phyloP scores from a whole-genome alignment of 2,797 vertebrate species.

The Hoplostethus atlanticus region DNA sequence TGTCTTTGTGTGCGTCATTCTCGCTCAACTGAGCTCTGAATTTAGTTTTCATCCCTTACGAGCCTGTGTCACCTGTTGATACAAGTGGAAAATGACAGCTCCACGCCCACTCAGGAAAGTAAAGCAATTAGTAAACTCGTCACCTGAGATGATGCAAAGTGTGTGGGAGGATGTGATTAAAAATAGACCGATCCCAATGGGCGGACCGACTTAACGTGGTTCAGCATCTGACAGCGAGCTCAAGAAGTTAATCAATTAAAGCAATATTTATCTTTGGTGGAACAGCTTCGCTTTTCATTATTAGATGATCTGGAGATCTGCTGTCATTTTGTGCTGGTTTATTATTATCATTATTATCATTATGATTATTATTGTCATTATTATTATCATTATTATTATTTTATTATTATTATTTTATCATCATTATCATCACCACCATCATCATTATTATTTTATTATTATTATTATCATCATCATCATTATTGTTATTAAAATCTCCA shows the following conservation, averaged over 20 bases:
- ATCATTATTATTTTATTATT: too few relatives aligned
- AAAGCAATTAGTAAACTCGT: slow-evolving; percentile 57
- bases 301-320: too few relatives aligned
- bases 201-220: slow-evolving; percentile 6
- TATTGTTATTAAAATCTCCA: too few relatives aligned
- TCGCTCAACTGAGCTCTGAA: slow-evolving; percentile 4
- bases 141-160: slow-evolving; percentile 29
- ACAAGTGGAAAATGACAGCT: slow-evolving; percentile 34
- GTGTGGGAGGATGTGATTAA: slow-evolving; percentile 32
- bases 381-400: too few relatives aligned
- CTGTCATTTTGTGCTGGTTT: too few relatives aligned
- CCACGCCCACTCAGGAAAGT: slow-evolving; percentile 47
- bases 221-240: not conserved
- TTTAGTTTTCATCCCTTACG: slow-evolving; percentile 19
- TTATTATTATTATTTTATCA: too few relatives aligned
- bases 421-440: too few relatives aligned
- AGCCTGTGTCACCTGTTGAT: slow-evolving; percentile 33
- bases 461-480: too few relatives aligned
- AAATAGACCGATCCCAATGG: slow-evolving; percentile 38
- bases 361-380: too few relatives aligned
- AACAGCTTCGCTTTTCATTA: too few relatives aligned
- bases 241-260: not conserved
- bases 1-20: not conserved
- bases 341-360: too few relatives aligned
- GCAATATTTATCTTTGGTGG: too few relatives aligned